phyloP scores from a whole-genome alignment of 2,113 vertebrate genomes.

The Carettochelys insculpta region DNA sequence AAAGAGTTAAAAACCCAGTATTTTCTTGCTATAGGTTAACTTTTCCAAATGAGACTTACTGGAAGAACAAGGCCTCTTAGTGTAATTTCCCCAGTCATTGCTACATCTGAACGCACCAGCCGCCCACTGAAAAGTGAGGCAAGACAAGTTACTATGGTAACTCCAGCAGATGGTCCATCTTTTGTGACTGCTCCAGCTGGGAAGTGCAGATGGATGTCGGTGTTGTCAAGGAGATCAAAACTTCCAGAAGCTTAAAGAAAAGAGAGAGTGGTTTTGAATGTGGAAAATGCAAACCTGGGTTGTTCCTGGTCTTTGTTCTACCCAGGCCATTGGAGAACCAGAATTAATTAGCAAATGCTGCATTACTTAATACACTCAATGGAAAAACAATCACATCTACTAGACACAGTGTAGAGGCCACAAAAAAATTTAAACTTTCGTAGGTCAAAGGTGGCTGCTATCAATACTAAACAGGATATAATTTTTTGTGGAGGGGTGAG shows the following conservation, averaged over 20 bases:
- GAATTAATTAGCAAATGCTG: not conserved
- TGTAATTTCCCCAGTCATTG: slow-evolving; percentile 99
- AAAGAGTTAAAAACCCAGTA: no score
- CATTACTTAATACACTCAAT: not conserved
- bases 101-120: slow-evolving; percentile 93
- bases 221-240: slow-evolving; percentile 94
- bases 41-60: slow-evolving; percentile 76
- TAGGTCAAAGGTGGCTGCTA: not conserved
- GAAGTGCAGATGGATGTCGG: slow-evolving; percentile 99
- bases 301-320: slow-evolving; percentile 30
- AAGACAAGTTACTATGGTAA: slow-evolving; percentile 97
- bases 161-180: slow-evolving; percentile 96
- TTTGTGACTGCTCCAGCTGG: slow-evolving; percentile 98
- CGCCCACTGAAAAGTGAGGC: slow-evolving; percentile 94
- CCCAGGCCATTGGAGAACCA: slow-evolving; percentile 21
- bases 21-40: not conserved
- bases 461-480: not conserved
- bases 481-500: not conserved
- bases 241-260: slow-evolving; percentile 86
- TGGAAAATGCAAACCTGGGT: slow-evolving; percentile 61
- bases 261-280: slow-evolving; percentile 53
- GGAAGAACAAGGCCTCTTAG: slow-evolving; percentile 95
- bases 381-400: not conserved
- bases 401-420: not conserved
- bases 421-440: not conserved